A percentile compares a stretch with the other conserved stretches of the same genome.
Evolutionary conservation across 2,113 vertebrate genomes (phyloP).

Genomic region (Falcunculus frontatus): DNA sequence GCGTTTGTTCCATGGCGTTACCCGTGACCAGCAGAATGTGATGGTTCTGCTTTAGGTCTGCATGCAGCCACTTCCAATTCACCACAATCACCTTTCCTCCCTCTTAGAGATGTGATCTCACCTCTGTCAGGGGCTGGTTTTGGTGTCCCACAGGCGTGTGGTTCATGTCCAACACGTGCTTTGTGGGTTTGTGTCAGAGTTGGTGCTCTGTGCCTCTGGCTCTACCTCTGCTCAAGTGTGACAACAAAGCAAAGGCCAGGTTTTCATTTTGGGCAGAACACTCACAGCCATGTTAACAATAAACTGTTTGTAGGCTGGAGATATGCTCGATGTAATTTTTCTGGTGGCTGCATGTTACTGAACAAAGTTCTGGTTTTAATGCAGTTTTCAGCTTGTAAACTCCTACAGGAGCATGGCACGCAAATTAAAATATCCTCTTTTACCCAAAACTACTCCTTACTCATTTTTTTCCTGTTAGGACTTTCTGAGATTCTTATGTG

Average conservation of each 20-base stretch:
- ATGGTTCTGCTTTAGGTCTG: background rate
- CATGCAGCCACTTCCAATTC: background rate
- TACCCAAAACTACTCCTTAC: background rate
- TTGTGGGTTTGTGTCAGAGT: rapidly evolving
- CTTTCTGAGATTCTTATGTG: background rate
- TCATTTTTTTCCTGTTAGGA: background rate
- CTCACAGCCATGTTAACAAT: background rate
- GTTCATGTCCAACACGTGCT: background rate
- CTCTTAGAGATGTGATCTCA: rapidly evolving
- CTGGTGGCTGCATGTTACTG: background rate
- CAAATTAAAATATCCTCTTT: background rate
- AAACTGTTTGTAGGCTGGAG: background rate
- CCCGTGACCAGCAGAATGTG: background rate
- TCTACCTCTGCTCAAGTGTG: background rate
- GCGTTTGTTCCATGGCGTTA: background rate
- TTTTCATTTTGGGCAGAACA: background rate
- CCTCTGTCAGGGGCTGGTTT: background rate
- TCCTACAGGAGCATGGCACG: background rate
- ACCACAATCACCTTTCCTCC: background rate
- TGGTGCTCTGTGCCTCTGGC: background rate
- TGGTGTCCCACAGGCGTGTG: rapidly evolving
- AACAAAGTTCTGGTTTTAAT: background rate
- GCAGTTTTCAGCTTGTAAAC: slow-evolving; percentile 25
- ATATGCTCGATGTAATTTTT: background rate
- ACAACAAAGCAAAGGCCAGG: background rate